Evolutionary conservation across 2,888 invertebrate species (phyloP).

Genomic region (Drosophila nigricruria): DNA sequence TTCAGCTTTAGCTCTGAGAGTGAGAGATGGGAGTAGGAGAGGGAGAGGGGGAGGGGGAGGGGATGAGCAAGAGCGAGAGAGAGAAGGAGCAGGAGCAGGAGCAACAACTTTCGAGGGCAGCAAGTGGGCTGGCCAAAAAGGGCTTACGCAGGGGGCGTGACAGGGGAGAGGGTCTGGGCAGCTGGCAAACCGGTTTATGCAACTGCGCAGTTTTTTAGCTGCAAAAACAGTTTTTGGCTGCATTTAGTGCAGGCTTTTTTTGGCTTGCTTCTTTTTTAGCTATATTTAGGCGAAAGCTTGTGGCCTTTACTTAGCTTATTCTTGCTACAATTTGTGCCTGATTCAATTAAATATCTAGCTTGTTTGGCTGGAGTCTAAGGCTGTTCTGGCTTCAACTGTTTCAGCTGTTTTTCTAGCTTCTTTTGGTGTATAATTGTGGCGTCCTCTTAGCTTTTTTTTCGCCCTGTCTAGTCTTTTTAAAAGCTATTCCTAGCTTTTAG

Average conservation of each 20-base stretch:
- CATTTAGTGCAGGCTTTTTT: neutral
- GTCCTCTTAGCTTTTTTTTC: too few relatives aligned
- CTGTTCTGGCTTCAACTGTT: too few relatives aligned
- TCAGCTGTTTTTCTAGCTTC: neutral
- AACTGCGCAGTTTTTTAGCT: conserved; percentile 57
- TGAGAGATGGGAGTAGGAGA: neutral
- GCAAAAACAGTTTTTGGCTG: conserved; percentile 6
- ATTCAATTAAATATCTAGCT: neutral
- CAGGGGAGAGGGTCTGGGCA: conserved; percentile 5
- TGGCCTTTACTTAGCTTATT: neutral
- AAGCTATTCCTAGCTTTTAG: too few relatives aligned
- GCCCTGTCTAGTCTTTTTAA: too few relatives aligned
- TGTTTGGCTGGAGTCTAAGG: too few relatives aligned
- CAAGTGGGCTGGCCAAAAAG: conserved; percentile 14
- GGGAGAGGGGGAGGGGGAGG: neutral
- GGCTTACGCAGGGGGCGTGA: conserved; percentile 11
- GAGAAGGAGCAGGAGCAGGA: neutral
- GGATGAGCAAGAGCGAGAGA: neutral
- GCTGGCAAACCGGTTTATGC: conserved; percentile 51
- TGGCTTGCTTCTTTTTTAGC: neutral
- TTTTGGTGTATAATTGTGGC: too few relatives aligned
- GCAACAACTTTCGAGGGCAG: conserved; percentile 37
- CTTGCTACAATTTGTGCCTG: neutral
- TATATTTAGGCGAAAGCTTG: neutral
- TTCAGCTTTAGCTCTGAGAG: neutral